phyloP scores from a whole-genome alignment of 2,113 vertebrate genomes.

The Eptesicus fuscus region DNA sequence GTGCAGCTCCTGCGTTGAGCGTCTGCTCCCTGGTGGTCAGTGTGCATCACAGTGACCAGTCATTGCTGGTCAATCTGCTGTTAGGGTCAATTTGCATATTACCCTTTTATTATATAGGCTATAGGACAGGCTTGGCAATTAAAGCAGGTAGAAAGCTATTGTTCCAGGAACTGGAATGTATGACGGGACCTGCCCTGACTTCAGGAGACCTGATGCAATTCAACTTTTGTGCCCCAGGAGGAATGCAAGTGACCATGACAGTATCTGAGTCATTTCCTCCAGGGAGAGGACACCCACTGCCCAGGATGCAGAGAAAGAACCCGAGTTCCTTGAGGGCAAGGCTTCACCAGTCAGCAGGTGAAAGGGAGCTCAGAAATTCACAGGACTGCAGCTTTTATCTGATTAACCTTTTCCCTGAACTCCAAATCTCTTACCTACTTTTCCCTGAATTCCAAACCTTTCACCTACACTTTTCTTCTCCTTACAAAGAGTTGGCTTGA shows the following conservation, averaged over 20 bases:
- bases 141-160: neutral
- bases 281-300: neutral
- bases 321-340: too few relatives aligned
- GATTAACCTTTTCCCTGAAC: neutral
- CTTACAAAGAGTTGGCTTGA: neutral
- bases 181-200: neutral
- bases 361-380: neutral
- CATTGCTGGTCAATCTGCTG: too few relatives aligned
- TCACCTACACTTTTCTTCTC: neutral
- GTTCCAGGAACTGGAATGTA: neutral
- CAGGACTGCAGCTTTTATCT: neutral
- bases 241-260: neutral
- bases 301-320: neutral
- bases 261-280: neutral
- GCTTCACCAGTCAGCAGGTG: neutral
- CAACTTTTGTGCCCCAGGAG: neutral
- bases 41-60: too few relatives aligned
- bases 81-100: too few relatives aligned
- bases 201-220: neutral
- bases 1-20: too few relatives aligned
- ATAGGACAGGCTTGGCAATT: neutral
- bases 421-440: neutral
- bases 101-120: too few relatives aligned
- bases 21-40: too few relatives aligned
- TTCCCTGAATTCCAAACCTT: neutral